These are phyloP conservation scores for Sceloporus undulatus DNA, from an alignment of 2,113 vertebrate species.

Conservation along the genomic window DNA sequence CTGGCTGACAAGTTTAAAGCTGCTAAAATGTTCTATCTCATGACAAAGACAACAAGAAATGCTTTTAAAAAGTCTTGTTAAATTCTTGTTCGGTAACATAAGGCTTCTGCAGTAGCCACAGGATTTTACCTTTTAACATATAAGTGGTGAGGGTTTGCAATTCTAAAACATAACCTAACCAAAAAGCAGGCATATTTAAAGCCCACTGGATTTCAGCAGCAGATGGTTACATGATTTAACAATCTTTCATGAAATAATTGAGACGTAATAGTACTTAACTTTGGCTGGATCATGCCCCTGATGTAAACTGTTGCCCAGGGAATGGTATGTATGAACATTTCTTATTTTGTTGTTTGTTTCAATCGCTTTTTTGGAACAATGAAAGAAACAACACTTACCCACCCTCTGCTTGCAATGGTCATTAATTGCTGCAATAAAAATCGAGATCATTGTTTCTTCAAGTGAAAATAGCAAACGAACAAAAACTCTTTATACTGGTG, in stretches of 20 bases:
- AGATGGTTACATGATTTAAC: not conserved
- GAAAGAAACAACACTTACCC: not conserved
- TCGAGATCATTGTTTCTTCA: conserved; percentile 4
- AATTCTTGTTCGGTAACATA: not conserved
- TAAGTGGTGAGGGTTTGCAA: not conserved
- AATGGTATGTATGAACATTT: not conserved
- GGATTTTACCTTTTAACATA: not conserved
- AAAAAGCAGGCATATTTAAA: not conserved
- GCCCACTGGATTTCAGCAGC: not conserved
- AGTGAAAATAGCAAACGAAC: not conserved
- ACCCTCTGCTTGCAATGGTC: too few species aligned
- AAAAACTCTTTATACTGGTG: not conserved
- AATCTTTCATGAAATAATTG: not conserved
- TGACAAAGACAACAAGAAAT: conserved; percentile 6
- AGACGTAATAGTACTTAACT: not conserved
- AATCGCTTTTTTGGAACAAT: not conserved
- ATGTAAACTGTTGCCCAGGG: not conserved
- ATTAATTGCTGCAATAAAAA: not conserved
- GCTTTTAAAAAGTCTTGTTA: not conserved
- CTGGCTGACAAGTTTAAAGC: conserved; percentile 23
- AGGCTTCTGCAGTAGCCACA: not conserved
- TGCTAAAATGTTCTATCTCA: conserved; percentile 32
- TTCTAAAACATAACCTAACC: not conserved
- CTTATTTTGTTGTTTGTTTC: not conserved
- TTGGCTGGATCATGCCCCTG: not conserved